phyloP scores from a whole-genome alignment of 2,797 vertebrate species.

The Periophthalmus magnuspinnatus region DNA sequence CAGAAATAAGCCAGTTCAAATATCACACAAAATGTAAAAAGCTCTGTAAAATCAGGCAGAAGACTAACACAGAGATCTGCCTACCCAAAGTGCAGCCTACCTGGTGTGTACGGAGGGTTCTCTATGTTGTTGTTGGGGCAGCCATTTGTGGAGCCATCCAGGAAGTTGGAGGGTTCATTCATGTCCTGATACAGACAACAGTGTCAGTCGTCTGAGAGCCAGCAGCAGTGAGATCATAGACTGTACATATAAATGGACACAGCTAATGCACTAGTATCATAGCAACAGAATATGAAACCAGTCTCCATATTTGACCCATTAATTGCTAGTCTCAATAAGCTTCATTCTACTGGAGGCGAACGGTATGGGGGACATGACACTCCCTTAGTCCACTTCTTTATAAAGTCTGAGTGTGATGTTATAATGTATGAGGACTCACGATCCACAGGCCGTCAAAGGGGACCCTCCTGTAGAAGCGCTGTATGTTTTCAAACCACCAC shows the following conservation, averaged over 20 bases:
- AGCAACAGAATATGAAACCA: no score
- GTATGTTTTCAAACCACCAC: constrained; percentile 89
- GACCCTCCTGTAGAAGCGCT: constrained; percentile 76
- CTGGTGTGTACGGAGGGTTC: constrained; percentile 83
- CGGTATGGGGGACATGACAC: no score
- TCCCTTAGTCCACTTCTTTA: no score
- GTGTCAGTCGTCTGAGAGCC: not conserved
- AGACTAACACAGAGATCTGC: not conserved
- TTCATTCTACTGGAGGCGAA: no score
- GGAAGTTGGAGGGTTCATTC: constrained; percentile 90
- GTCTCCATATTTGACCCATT: no score
- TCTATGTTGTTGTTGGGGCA: constrained; percentile 81
- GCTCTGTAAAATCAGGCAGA: not conserved
- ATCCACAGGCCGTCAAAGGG: constrained; percentile 89
- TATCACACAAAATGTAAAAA: no score
- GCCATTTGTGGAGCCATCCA: constrained; percentile 83
- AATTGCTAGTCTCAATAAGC: no score
- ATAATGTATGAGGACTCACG: constrained; percentile 67
- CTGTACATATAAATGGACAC: no score
- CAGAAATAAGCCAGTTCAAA: no score
- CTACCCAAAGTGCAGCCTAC: constrained; percentile 56
- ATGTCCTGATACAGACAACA: constrained; percentile 79
- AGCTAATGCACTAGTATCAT: no score
- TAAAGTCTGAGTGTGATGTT: no score
- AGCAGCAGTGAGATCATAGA: not conserved